Percentiles rank a stretch among this genome's conserved stretches.
Evolutionary conservation across 2,113 vertebrate genomes (phyloP).

Genomic region (Callorhinus ursinus): DNA sequence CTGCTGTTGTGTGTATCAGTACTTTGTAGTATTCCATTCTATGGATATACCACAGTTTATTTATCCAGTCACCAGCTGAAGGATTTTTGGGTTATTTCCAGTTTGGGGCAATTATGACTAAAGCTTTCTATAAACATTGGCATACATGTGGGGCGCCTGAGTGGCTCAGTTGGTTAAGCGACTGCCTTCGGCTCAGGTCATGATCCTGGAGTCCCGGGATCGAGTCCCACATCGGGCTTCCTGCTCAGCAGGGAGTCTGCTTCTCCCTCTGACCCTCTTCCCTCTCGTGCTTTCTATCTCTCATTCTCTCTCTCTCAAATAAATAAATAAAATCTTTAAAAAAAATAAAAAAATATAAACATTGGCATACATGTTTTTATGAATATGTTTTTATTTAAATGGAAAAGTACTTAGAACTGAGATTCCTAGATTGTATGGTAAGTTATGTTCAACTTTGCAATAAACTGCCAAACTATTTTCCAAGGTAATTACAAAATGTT

Average conservation of each 20-base stretch:
- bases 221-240: too few species aligned
- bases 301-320: too few species aligned
- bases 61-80: neutral
- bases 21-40: neutral
- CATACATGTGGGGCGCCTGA: neutral
- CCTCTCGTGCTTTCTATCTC: too few species aligned
- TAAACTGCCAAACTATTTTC: neutral
- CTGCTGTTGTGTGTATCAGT: neutral
- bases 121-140: neutral
- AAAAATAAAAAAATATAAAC: neutral
- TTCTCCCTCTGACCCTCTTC: too few species aligned
- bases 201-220: too few species aligned
- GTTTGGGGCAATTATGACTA: neutral
- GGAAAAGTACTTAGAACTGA: neutral
- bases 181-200: too few species aligned
- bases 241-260: too few species aligned
- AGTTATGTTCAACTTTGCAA: neutral
- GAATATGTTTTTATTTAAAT: neutral
- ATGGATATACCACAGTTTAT: neutral
- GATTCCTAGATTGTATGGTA: neutral
- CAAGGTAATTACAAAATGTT: neutral
- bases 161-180: too few species aligned
- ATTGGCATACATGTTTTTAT: neutral
- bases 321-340: too few species aligned
- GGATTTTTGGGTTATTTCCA: neutral